Percentiles rank a stretch among this genome's conserved stretches.
Conservation (phyloP, 2,888 invertebrate species). For the Thymelicus acteon region DNA sequence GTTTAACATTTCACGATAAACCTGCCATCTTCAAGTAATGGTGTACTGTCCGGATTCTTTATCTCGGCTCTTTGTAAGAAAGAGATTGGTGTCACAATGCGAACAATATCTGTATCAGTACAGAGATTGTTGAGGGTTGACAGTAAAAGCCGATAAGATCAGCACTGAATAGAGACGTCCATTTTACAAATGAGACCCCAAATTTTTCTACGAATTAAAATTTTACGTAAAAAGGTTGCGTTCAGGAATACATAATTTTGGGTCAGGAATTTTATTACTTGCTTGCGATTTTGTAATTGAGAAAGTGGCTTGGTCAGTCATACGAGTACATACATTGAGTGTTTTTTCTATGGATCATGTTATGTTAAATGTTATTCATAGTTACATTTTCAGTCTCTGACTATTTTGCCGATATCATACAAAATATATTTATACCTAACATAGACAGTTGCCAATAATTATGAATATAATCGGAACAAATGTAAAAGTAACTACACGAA, state of each 20-base stretch:
- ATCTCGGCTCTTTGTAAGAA: background rate
- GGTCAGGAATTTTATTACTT: too few relatives aligned
- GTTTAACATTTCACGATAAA: background rate
- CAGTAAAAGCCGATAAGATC: background rate
- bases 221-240: background rate
- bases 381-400: too few relatives aligned
- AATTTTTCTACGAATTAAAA: constrained; percentile 1
- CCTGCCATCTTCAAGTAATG: background rate
- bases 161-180: constrained; percentile 1
- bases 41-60: background rate
- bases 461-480: background rate
- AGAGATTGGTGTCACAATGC: constrained; percentile 3
- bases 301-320: too few relatives aligned
- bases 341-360: too few relatives aligned
- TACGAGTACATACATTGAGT: too few relatives aligned
- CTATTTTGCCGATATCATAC: too few relatives aligned
- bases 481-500: background rate
- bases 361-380: too few relatives aligned
- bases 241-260: too few relatives aligned
- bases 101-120: background rate
- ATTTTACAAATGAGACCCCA: constrained; percentile 3
- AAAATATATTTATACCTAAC: too few relatives aligned
- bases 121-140: constrained; percentile 7
- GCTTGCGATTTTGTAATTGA: too few relatives aligned
- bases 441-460: background rate